Evolutionary conservation across 2,113 vertebrate genomes (phyloP).

Genomic region (Progne subis): DNA sequence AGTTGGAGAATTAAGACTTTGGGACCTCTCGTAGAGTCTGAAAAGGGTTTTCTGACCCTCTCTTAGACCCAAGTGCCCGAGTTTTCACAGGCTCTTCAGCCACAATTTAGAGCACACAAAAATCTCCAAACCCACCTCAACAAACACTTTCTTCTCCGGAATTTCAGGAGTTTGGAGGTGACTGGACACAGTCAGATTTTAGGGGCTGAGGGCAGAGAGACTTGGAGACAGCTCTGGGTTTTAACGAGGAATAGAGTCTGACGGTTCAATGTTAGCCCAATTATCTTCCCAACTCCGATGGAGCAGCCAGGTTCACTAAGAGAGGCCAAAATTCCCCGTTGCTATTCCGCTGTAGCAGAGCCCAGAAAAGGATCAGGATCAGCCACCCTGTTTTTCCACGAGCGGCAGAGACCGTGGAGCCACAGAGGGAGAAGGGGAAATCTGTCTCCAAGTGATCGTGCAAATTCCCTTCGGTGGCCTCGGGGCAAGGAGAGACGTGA

Average conservation of each 20-base stretch:
- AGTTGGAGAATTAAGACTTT: background rate
- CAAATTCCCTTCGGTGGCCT: slow-evolving; percentile 33
- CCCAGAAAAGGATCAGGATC: background rate
- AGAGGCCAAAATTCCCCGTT: background rate
- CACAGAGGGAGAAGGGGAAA: background rate
- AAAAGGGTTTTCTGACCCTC: background rate
- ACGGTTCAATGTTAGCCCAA: background rate
- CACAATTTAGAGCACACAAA: background rate
- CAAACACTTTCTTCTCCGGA: background rate
- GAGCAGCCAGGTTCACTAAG: background rate
- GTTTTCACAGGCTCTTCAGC: background rate
- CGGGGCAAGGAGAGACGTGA: background rate
- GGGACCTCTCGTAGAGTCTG: rapidly evolving
- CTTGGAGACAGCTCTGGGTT: background rate
- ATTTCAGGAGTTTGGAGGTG: background rate
- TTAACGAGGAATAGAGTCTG: rapidly evolving
- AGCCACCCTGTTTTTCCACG: background rate
- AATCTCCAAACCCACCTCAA: background rate
- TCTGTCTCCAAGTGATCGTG: slow-evolving; percentile 22
- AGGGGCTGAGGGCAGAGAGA: background rate
- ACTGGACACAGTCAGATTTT: background rate
- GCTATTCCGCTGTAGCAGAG: background rate
- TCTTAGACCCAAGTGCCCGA: background rate
- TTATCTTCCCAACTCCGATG: background rate
- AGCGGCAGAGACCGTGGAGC: background rate